These are phyloP conservation scores for Forbesichthys agassizii DNA, from an alignment of 2,113 vertebrate species.

Conservation along the genomic window DNA sequence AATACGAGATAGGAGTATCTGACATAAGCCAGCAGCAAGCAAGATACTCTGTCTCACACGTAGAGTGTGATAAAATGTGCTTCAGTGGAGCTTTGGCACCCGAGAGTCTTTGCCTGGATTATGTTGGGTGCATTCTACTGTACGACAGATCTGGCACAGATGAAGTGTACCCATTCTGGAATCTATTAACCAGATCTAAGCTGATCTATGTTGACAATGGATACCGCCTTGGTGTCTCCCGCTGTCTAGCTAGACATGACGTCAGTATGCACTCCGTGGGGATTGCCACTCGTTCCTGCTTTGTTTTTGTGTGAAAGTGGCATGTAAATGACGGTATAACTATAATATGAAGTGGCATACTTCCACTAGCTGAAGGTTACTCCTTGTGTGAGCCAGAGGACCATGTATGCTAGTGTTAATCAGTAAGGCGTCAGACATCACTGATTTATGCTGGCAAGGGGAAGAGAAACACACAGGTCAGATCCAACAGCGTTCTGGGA, in stretches of 20 bases:
- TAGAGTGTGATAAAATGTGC: neutral
- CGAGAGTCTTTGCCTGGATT: neutral
- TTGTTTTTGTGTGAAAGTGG: neutral
- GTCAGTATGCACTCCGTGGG: neutral
- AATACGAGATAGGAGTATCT: slow-evolving; percentile 30
- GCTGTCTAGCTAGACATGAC: slow-evolving; percentile 26
- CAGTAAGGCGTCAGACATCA: slow-evolving; percentile 35
- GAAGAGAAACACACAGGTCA: slow-evolving; percentile 24
- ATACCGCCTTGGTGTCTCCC: slow-evolving; percentile 24
- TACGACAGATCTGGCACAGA: neutral
- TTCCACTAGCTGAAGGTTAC: slow-evolving; percentile 42
- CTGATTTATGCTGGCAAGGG: slow-evolving; percentile 40
- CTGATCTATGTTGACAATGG: slow-evolving; percentile 1
- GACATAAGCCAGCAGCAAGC: slow-evolving; percentile 39
- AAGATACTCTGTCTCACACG: slow-evolving; percentile 19
- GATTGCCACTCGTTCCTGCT: neutral
- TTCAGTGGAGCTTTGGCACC: slow-evolving; percentile 16
- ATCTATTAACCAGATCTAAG: slow-evolving; percentile 1
- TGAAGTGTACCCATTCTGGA: slow-evolving; percentile 32
- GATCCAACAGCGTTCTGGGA: slow-evolving; percentile 16
- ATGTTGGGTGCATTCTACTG: slow-evolving; percentile 20
- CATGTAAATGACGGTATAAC: slow-evolving; percentile 23
- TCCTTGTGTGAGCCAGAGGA: slow-evolving; percentile 36
- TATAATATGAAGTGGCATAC: slow-evolving; percentile 19
- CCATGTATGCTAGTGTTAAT: slow-evolving; percentile 39